phyloP scores from a whole-genome alignment of 2,888 invertebrate genomes.

The Dynastes grantii region DNA sequence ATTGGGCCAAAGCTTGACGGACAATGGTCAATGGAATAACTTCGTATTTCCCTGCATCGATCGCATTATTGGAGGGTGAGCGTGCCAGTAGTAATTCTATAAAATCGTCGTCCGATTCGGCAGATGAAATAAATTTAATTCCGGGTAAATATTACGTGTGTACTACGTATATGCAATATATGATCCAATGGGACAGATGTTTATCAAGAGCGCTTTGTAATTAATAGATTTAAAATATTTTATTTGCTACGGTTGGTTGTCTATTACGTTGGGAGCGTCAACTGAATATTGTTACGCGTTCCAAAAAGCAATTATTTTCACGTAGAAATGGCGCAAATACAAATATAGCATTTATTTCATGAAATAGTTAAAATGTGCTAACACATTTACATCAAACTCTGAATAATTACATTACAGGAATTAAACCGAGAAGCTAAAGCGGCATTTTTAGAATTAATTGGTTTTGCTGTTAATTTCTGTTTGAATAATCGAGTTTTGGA shows the following conservation, averaged over 20 bases:
- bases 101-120: not conserved
- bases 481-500: too few species aligned
- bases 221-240: conserved; percentile 11
- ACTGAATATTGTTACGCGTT: not conserved
- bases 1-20: not conserved
- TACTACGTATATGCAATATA: too few species aligned
- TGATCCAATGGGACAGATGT: conserved; percentile 1
- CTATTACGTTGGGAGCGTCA: not conserved
- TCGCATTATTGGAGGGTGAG: conserved; percentile 9
- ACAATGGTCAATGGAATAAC: conserved; percentile 24
- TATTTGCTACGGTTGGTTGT: not conserved
- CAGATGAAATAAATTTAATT: conserved; percentile 32
- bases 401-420: too few species aligned
- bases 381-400: too few species aligned
- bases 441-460: too few species aligned
- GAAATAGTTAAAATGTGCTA: too few species aligned
- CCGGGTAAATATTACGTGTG: conserved; percentile 8
- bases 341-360: too few species aligned
- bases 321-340: not conserved
- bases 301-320: not conserved
- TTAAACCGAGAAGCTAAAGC: too few species aligned
- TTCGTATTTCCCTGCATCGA: conserved; percentile 4
- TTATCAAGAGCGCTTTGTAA: not conserved
- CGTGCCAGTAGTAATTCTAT: not conserved
- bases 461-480: too few species aligned